Evolutionary conservation across 2,113 vertebrate species (phyloP), one percentile per base, ranked within the genome.

Genomic region (Mugil cephalus): DNA sequence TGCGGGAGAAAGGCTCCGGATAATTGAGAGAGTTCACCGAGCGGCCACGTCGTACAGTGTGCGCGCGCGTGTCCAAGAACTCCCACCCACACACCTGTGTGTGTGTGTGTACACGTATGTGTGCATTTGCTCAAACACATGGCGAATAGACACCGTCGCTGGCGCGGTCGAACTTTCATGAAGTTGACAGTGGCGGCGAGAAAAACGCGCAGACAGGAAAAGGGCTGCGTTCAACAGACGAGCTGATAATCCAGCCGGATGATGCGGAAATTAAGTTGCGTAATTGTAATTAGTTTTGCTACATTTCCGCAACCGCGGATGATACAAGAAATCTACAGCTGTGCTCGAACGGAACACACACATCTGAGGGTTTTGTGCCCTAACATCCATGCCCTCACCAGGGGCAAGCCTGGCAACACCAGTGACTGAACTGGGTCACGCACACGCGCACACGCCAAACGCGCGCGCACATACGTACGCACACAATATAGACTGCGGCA

Each of bases 391-490:
- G 71, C 64, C 79, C 85, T 86, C 87, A 89, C 91, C 69, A 84
- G 82, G 82, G 91, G 85, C 79, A 85, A 78, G 79, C 77, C 65
- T 88, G 87, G 87, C 81, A 77, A 91, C 79, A 91, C 87, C 83
- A 78, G 76, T 70, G 15, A 79, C 74, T 90, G 87, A 92, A 88
- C 81, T 92, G 89, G 91, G 91, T 92, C 91, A 92, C 71, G 70
- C 64, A 56, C 52, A 58, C 58, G 60, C 65, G 75, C 48, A 69
- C 77, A 65, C 71, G 58, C 48, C n/a, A 5, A 5, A 30, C 65
- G 75, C 48, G 65, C 77, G 60, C 67, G 58, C 48, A 75, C 74
- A 81, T 58, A 80, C 53, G 74, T 14, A 74, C 64, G 74, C 69
- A 82, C 79, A 79, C 43, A 66, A 65, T 89, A 86, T 80, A 88